Evolutionary conservation across 2,113 vertebrate genomes (phyloP).

Genomic region (Engraulis encrasicolus): DNA sequence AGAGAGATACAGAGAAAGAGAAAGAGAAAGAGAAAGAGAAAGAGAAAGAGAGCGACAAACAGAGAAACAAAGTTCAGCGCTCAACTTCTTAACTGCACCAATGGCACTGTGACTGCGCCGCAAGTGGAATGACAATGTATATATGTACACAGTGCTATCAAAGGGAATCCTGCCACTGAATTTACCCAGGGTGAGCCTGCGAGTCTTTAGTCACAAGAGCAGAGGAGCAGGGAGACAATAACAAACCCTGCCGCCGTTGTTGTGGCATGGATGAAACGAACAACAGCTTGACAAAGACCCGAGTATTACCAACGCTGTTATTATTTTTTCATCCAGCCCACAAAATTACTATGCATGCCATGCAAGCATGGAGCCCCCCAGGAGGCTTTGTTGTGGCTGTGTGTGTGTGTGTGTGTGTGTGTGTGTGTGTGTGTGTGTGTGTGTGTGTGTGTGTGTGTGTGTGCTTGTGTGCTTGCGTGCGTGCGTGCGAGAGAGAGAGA

Average conservation of each 20-base stretch:
- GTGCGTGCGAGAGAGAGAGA: too few species aligned
- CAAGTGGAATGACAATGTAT: neutral
- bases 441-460: too few species aligned
- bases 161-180: neutral
- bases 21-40: neutral
- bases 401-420: too few species aligned
- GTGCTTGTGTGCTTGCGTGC: too few species aligned
- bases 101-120: neutral
- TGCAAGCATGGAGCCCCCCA: too few species aligned
- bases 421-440: too few species aligned
- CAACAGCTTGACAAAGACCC: neutral
- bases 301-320: neutral
- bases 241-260: neutral
- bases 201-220: neutral
- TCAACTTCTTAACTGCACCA: conserved; percentile 8
- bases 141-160: neutral
- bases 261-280: neutral
- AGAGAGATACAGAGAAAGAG: too few species aligned
- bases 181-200: neutral
- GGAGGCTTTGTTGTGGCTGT: neutral
- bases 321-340: neutral
- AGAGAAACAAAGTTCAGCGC: neutral
- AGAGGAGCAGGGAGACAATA: neutral
- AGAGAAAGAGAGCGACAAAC: neutral
- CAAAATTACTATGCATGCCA: neutral